phyloP scores from a whole-genome alignment of 2,797 vertebrate species.

The Poeciliopsis turneri region DNA sequence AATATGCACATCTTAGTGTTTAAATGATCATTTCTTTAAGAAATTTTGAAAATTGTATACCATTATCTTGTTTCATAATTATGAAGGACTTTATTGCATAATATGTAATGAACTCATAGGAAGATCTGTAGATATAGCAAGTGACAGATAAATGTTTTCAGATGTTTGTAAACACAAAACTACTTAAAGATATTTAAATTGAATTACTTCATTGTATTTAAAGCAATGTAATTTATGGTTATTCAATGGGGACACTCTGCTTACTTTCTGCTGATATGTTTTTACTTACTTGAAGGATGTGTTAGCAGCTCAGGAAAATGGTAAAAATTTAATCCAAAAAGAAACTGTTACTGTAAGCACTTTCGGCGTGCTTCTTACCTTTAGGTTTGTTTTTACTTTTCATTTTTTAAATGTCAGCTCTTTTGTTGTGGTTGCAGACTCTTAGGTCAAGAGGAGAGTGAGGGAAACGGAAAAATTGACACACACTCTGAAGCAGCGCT shows the following conservation, averaged over 20 bases:
- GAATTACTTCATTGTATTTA: not conserved
- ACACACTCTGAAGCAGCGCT: constrained; percentile 11
- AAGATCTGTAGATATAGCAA: not conserved
- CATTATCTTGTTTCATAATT: not conserved
- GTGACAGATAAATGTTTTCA: not conserved
- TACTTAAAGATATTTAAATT: not conserved
- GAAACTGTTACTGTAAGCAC: constrained; percentile 14
- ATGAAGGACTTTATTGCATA: not conserved
- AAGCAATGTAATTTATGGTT: not conserved
- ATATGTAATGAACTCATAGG: not conserved
- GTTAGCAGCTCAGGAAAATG: constrained; percentile 15
- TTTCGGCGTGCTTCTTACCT: constrained; percentile 35
- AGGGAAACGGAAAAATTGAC: constrained; percentile 47
- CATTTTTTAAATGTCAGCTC: constrained; percentile 54
- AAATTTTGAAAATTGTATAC: not conserved
- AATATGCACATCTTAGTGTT: not conserved
- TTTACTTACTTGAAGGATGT: not conserved
- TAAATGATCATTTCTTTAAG: not conserved
- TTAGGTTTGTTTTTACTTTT: constrained; percentile 22
- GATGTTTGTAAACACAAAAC: not conserved
- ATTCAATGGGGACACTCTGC: not conserved
- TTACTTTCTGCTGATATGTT: not conserved
- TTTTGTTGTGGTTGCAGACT: constrained; percentile 49
- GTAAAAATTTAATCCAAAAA: constrained; percentile 14
- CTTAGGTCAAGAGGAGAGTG: constrained; percentile 53